A percentile compares a stretch with the other conserved stretches of the same genome.
Conservation (phyloP, 2,113 vertebrate species). For the Prinia subflava region DNA sequence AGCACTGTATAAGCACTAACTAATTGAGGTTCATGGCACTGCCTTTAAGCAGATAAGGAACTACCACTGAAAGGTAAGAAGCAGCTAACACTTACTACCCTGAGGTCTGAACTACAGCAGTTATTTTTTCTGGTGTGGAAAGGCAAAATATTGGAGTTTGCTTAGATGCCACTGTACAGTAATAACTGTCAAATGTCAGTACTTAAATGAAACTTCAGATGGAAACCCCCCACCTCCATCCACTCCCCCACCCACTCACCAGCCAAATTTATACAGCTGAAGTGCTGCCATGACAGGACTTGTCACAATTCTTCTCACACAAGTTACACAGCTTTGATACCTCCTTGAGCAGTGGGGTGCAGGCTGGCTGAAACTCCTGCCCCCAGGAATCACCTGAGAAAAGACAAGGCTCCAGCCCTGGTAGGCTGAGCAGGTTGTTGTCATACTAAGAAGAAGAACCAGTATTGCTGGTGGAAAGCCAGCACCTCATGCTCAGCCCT, state of each 20-base stretch:
- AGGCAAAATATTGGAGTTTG: background rate
- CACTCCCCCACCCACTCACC: background rate
- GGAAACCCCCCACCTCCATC: background rate
- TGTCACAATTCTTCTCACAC: background rate
- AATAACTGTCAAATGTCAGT: background rate
- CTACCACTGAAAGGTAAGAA: background rate
- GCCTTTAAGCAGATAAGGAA: background rate
- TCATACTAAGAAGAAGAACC: background rate
- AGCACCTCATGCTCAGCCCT: background rate
- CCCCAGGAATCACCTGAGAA: background rate
- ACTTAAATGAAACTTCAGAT: background rate
- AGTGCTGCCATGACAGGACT: background rate
- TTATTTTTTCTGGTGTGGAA: background rate
- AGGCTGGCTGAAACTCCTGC: background rate
- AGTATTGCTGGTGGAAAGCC: background rate
- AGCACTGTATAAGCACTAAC: background rate
- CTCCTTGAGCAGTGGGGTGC: background rate
- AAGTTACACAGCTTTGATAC: accelerated
- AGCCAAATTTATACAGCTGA: background rate
- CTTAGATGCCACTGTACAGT: background rate
- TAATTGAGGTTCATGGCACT: background rate
- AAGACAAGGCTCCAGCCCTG: background rate
- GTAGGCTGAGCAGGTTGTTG: background rate
- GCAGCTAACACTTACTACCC: background rate
- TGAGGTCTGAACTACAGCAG: background rate